Conservation (phyloP, 1,140 invertebrate genomes). For the Antheraea mylitta region DNA sequence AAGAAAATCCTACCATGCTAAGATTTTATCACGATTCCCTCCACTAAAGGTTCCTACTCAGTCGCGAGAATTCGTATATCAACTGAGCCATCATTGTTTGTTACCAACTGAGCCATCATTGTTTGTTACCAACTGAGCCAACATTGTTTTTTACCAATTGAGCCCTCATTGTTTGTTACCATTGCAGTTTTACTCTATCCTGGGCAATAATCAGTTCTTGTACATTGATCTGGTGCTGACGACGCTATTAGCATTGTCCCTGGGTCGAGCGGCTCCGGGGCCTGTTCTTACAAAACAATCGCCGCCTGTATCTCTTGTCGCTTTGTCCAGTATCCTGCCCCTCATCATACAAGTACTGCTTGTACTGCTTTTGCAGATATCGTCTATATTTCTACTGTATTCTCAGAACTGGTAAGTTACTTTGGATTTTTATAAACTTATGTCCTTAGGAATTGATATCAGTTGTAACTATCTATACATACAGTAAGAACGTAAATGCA, state of each 20-base stretch:
- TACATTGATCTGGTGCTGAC: conserved; percentile 93
- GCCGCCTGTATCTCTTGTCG: conserved; percentile 81
- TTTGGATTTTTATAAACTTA: neutral
- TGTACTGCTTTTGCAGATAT: conserved; percentile 72
- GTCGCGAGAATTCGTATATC: too few relatives aligned
- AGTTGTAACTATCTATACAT: too few relatives aligned
- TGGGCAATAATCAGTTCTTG: conserved; percentile 90
- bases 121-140: neutral
- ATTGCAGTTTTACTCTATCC: conserved; percentile 81
- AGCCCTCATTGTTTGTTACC: neutral
- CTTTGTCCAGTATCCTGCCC: conserved; percentile 80
- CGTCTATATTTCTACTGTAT: conserved; percentile 69
- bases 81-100: too few relatives aligned
- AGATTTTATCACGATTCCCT: too few relatives aligned
- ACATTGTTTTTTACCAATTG: too few relatives aligned
- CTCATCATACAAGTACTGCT: conserved; percentile 79
- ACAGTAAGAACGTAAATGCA: too few relatives aligned
- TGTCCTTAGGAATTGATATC: too few relatives aligned
- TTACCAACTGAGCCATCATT: too few relatives aligned
- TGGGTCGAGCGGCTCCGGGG: conserved; percentile 84
- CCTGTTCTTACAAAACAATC: conserved; percentile 80
- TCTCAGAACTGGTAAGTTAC: conserved; percentile 74
- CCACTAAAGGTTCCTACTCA: too few relatives aligned
- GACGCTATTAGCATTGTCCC: conserved; percentile 88
- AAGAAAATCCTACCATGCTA: too few relatives aligned